Percentiles rank a stretch among this genome's conserved stretches.
phyloP scores from a whole-genome alignment of 2,888 invertebrate genomes.

The Calliopum simillimum region DNA sequence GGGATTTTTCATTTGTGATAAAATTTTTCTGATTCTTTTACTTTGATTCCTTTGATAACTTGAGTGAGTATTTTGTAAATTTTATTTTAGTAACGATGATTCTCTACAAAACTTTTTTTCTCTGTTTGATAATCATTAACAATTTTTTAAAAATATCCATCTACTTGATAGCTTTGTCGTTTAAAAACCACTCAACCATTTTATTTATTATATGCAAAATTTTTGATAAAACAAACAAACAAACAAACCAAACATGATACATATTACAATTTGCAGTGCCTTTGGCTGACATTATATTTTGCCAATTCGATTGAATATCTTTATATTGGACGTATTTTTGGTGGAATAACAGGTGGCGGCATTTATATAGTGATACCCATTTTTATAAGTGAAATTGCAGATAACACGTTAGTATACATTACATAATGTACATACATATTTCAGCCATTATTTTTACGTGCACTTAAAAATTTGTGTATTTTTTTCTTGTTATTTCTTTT shows the following conservation, averaged over 20 bases:
- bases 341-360: slow-evolving; percentile 63
- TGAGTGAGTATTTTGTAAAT: too few relatives aligned
- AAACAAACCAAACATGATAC: neutral
- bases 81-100: too few relatives aligned
- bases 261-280: slow-evolving; percentile 49
- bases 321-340: slow-evolving; percentile 59
- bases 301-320: slow-evolving; percentile 57
- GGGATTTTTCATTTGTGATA: too few relatives aligned
- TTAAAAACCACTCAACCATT: too few relatives aligned
- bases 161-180: too few relatives aligned
- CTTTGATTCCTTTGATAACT: too few relatives aligned
- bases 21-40: too few relatives aligned
- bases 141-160: too few relatives aligned
- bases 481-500: neutral
- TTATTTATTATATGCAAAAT: too few relatives aligned
- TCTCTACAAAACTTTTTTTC: too few relatives aligned
- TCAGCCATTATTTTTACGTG: neutral
- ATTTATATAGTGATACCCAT: slow-evolving; percentile 59
- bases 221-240: too few relatives aligned
- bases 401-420: slow-evolving; percentile 57
- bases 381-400: slow-evolving; percentile 64
- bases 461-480: neutral
- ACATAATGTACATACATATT: neutral
- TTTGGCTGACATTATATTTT: slow-evolving; percentile 60
- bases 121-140: too few relatives aligned